Percentiles rank a stretch among this genome's conserved stretches.
Evolutionary conservation across 2,797 vertebrate genomes (phyloP).

Genomic region (Lagodon rhomboides): DNA sequence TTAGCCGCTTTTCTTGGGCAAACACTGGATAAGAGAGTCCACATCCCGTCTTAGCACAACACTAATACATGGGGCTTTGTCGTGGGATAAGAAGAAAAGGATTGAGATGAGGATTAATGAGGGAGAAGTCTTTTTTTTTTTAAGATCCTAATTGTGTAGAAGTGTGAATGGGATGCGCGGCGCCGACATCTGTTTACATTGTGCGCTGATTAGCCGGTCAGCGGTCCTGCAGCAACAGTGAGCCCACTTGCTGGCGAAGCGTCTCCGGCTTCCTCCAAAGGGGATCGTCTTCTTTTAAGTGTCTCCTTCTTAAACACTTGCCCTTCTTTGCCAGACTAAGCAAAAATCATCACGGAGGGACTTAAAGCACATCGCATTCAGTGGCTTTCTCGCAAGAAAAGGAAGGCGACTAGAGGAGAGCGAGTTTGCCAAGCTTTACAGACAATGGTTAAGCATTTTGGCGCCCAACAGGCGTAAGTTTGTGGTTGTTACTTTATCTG

Average conservation of each 20-base stretch:
- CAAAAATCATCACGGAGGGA: conserved; percentile 58
- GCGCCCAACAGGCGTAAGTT: conserved; percentile 48
- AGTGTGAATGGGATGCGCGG: conserved; percentile 73
- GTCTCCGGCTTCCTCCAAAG: conserved; percentile 53
- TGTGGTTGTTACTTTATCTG: conserved; percentile 20
- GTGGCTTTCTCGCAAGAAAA: conserved; percentile 61
- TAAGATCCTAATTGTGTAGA: conserved; percentile 82
- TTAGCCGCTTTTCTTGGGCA: conserved; percentile 85
- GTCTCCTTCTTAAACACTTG: conserved; percentile 71
- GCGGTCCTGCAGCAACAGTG: conserved; percentile 76
- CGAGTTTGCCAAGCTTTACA: conserved; percentile 40
- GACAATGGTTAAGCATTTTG: conserved; percentile 54
- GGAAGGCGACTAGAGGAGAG: conserved; percentile 37
- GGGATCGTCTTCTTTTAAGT: conserved; percentile 72
- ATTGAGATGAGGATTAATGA: conserved; percentile 86
- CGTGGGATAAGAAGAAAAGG: conserved; percentile 79
- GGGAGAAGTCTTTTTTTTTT: conserved; percentile 73
- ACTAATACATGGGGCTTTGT: conserved; percentile 83
- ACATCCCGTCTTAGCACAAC: conserved; percentile 85
- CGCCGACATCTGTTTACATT: conserved; percentile 81
- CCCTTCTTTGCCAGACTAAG: conserved; percentile 67
- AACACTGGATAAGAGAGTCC: conserved; percentile 87
- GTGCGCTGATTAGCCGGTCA: conserved; percentile 84
- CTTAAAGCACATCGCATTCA: conserved; percentile 67
- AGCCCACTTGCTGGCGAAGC: conserved; percentile 77